These are phyloP conservation scores for Hylaeus volcanicus DNA, from an alignment of 1,140 invertebrate genomes.

Conservation along the genomic window DNA sequence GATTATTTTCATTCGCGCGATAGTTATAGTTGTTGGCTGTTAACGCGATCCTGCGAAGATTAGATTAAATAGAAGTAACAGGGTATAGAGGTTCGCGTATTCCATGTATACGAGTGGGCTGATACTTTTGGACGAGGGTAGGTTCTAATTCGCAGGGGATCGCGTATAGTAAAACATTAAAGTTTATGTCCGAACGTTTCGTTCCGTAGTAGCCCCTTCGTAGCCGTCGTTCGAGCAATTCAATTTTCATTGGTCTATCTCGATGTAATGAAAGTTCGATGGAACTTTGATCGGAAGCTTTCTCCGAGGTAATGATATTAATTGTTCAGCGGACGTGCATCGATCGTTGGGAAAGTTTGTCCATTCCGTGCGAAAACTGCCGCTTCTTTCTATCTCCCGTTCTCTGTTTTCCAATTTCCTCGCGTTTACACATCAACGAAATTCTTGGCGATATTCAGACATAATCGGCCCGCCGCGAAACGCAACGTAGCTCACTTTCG, in stretches of 20 bases:
- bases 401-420: neutral
- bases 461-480: slow-evolving; percentile 3
- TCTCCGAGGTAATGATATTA: slow-evolving; percentile 45
- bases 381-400: neutral
- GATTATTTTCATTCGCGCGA: too few species aligned
- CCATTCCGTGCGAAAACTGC: neutral
- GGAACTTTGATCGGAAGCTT: slow-evolving; percentile 44
- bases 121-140: too few species aligned
- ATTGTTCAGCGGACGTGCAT: slow-evolving; percentile 25
- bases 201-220: neutral
- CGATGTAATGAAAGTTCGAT: slow-evolving; percentile 29
- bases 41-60: too few species aligned
- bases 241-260: slow-evolving; percentile 29
- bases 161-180: slow-evolving; percentile 2
- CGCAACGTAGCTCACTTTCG: slow-evolving; percentile 4
- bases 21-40: too few species aligned
- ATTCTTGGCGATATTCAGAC: neutral
- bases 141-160: neutral
- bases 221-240: neutral
- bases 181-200: neutral
- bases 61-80: too few species aligned
- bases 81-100: too few species aligned
- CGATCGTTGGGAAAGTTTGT: slow-evolving; percentile 20
- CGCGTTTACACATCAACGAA: neutral
- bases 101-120: neutral